phyloP scores from a whole-genome alignment of 2,888 invertebrate species.

The Protodeltote pygarga region DNA sequence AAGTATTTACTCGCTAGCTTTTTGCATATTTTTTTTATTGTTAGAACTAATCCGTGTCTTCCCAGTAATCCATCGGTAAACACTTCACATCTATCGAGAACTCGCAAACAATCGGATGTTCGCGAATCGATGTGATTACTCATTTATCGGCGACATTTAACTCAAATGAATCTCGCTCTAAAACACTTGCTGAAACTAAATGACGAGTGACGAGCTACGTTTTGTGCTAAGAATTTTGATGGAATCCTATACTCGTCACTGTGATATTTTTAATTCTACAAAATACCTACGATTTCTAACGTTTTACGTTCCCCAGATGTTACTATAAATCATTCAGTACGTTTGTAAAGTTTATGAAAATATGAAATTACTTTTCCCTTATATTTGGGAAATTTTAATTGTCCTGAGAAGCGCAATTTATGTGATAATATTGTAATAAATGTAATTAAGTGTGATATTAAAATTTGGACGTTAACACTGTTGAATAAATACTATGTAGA shows the following conservation, averaged over 20 bases:
- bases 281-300: slow-evolving; percentile 12
- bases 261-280: slow-evolving; percentile 37
- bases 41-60: background rate
- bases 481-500: no score
- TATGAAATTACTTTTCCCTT: background rate
- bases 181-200: slow-evolving; percentile 30
- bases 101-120: slow-evolving; percentile 3
- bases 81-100: slow-evolving; percentile 15
- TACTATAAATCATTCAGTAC: slow-evolving; percentile 23
- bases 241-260: slow-evolving; percentile 27
- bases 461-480: no score
- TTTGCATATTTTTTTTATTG: no score
- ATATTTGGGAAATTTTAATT: no score
- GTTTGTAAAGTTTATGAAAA: slow-evolving; percentile 13
- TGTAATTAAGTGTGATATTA: no score
- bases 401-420: no score
- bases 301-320: slow-evolving; percentile 27
- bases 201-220: slow-evolving; percentile 35
- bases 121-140: slow-evolving; percentile 27
- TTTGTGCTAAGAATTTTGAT: slow-evolving; percentile 33
- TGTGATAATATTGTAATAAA: no score
- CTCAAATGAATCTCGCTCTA: slow-evolving; percentile 7
- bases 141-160: slow-evolving; percentile 26
- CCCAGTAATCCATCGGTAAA: background rate
- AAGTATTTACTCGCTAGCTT: no score